Conservation (phyloP, 2,797 vertebrate species). For the Chloroceryle amazona region DNA sequence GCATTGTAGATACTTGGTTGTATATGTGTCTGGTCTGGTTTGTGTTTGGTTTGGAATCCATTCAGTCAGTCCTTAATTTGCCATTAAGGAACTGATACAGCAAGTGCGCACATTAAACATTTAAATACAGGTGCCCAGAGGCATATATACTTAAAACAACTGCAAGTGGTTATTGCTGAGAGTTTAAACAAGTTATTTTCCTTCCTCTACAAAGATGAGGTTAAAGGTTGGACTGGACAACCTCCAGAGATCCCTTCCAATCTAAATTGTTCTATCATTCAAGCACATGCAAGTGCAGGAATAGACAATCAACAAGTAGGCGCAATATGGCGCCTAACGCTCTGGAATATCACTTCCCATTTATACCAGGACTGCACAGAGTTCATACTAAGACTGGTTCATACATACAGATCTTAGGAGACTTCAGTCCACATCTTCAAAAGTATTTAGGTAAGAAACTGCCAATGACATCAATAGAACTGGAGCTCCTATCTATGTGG, state of each 20-base stretch:
- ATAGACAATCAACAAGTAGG: background rate
- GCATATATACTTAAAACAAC: conserved; percentile 33
- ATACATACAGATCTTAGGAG: background rate
- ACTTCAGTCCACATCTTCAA: background rate
- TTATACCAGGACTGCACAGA: background rate
- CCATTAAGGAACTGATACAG: conserved; percentile 65
- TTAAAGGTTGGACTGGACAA: conserved; percentile 16
- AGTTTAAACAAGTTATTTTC: conserved; percentile 56
- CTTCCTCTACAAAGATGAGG: conserved; percentile 22
- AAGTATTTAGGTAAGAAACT: background rate
- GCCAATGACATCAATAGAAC: background rate
- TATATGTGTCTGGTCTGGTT: conserved; percentile 39
- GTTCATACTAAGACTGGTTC: background rate
- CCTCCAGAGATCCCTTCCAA: conserved; percentile 9
- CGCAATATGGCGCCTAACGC: fast-evolving
- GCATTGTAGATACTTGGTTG: conserved; percentile 5
- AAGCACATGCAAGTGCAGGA: background rate
- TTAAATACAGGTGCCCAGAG: conserved; percentile 42
- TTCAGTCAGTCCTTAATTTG: conserved; percentile 63
- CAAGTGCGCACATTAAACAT: conserved; percentile 56
- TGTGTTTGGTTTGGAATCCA: conserved; percentile 66
- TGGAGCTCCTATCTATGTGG: fast-evolving
- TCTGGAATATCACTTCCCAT: background rate
- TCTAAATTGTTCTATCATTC: background rate
- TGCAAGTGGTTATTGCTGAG: conserved; percentile 36